Conservation (phyloP, 2,888 invertebrate genomes). For the Mythimna albipuncta region DNA sequence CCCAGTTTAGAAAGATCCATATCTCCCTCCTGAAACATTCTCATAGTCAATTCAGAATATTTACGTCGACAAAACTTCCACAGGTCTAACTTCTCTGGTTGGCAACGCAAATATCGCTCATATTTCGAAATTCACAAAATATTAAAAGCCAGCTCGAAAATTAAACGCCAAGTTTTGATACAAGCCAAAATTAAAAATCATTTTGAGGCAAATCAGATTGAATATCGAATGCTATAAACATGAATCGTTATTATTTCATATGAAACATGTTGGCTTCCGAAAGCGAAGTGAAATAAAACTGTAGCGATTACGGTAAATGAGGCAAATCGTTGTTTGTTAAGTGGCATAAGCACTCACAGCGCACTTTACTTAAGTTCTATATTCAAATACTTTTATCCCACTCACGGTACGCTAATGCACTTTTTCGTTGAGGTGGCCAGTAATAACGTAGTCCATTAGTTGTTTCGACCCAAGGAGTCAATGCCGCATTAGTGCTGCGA, state of each 20-base stretch:
- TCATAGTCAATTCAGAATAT: slow-evolving; percentile 44
- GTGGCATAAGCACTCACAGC: slow-evolving; percentile 85
- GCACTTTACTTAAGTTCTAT: slow-evolving; percentile 86
- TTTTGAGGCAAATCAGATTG: slow-evolving; percentile 70
- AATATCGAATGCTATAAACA: slow-evolving; percentile 72
- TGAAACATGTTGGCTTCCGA: slow-evolving; percentile 67
- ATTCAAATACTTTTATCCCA: slow-evolving; percentile 89
- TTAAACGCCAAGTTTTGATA: slow-evolving; percentile 59
- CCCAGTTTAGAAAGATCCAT: slow-evolving; percentile 73
- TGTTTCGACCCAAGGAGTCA: slow-evolving; percentile 79
- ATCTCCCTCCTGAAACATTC: slow-evolving; percentile 58
- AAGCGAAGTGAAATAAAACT: slow-evolving; percentile 76
- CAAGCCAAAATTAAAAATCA: slow-evolving; percentile 71
- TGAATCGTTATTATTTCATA: slow-evolving; percentile 72
- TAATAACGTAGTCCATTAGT: slow-evolving; percentile 87
- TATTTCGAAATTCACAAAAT: slow-evolving; percentile 52
- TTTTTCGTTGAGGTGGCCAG: slow-evolving; percentile 86
- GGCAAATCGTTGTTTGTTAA: slow-evolving; percentile 84
- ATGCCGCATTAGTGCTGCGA: slow-evolving; percentile 73
- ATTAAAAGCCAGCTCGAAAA: slow-evolving; percentile 55
- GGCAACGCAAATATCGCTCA: slow-evolving; percentile 58
- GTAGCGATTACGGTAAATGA: slow-evolving; percentile 84
- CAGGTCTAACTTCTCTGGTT: slow-evolving; percentile 51
- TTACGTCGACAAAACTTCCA: slow-evolving; percentile 44
- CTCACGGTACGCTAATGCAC: slow-evolving; percentile 87